Conservation (phyloP, 30 jellyfish, hydroid and myxozoan species). For the Aurelia coerulea region DNA sequence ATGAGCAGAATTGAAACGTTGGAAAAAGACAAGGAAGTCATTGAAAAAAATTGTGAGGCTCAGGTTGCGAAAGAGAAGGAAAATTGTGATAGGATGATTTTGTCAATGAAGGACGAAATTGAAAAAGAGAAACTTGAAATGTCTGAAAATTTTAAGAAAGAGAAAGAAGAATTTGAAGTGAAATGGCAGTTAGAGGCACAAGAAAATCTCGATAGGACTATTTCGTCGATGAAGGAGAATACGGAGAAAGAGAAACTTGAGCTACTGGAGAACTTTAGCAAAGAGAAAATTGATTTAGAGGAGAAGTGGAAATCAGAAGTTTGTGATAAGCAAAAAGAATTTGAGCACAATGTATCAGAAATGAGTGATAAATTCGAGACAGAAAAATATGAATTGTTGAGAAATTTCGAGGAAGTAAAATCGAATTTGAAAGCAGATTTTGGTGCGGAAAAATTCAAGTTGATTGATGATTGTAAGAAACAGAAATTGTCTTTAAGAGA, state of each 20-base stretch:
- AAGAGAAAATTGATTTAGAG: neutral
- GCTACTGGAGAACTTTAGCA: neutral
- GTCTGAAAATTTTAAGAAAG: neutral
- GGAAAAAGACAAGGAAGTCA: neutral
- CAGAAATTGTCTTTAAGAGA: constrained; percentile 30
- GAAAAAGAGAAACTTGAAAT: constrained; percentile 4
- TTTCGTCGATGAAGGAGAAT: neutral
- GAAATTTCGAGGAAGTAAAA: constrained; percentile 40
- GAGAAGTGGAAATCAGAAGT: no score
- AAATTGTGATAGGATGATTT: no score
- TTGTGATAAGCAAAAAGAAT: no score
- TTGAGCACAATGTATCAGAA: no score
- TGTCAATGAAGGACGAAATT: neutral
- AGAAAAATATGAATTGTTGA: constrained; percentile 33
- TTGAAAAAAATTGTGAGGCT: no score
- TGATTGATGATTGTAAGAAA: constrained; percentile 45
- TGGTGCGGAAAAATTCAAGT: constrained; percentile 16
- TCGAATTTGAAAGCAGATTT: constrained; percentile 15
- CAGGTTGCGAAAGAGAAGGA: no score
- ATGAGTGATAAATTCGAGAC: constrained; percentile 14
- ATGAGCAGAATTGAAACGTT: constrained; percentile 33
- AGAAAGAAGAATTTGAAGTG: neutral
- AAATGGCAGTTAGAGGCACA: neutral
- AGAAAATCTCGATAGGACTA: neutral
- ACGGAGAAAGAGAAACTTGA: neutral